Base-by-base conservation (phyloP, 2,888 invertebrate genomes). In the Sussaba pulchella region DNA sequence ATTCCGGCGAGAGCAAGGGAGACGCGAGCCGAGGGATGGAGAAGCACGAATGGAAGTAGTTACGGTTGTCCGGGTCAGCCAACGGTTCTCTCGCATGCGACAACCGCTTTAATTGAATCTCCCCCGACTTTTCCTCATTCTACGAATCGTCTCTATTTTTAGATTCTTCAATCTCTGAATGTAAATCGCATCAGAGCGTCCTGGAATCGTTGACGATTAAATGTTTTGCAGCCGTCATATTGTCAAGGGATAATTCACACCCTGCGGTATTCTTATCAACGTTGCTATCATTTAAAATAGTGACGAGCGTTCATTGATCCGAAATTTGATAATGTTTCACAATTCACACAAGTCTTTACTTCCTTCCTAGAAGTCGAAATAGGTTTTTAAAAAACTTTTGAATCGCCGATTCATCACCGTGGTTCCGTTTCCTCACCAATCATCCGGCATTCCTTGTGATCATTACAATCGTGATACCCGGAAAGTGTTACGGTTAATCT, bases 101-200 rank as follows among this genome's bases (percentile, higher is more conserved):
- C 80, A 76, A 73, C 67, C 66, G 57, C 76, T 72, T 76, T 81
- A 81, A 81, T 81, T 81, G 76, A 81, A 76, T 81, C 47, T 54
- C 66, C 52, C 64, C 47, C n/a, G 52, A 12, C 43, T 3, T 21
- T 50, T n/a, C 71, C 19, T 12, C 5, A 50, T 19, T 70, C 9
- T 6, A 31, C 39, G 26, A 17, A 26, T 12, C 31, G 9, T 36
- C 9, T n/a, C 19, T n/a, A 31, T 57, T 43, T 74, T n/a, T 39
- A 31, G 21, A 50, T 54, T 36, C 31, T 75, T 39, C 50, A 47
- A 75, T 69, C 64, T 52, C 50, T 5, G n/a, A 69, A 47, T 41
- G 45, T 50, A 67, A 14, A 45, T 47, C 21, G 24, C 36, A 39
- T 45, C 64, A 70, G 57, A 70, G 57, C 17, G 31, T 6, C n/a